A percentile compares a stretch with the other conserved stretches of the same genome.
These are phyloP conservation scores for Ciconia maguari DNA, from an alignment of 2,113 vertebrate species.

Conservation along the genomic window DNA sequence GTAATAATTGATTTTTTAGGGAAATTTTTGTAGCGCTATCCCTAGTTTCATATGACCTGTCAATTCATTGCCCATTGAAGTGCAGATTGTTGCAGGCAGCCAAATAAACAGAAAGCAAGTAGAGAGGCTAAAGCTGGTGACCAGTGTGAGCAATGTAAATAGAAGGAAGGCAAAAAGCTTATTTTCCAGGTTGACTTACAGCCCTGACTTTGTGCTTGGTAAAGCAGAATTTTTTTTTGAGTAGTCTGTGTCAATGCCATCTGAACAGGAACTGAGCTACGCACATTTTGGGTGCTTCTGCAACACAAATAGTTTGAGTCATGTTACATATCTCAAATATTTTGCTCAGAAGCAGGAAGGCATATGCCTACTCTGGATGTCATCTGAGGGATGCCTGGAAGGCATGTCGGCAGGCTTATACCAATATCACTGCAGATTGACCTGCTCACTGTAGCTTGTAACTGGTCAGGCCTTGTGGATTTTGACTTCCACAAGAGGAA, in stretches of 20 bases:
- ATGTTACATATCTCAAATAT: slow-evolving; percentile 13
- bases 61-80: slow-evolving; percentile 17
- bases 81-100: neutral
- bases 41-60: neutral
- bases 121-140: neutral
- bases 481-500: neutral
- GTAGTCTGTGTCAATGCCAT: neutral
- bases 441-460: neutral
- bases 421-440: neutral
- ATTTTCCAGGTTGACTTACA: neutral
- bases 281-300: neutral
- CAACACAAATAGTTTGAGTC: neutral
- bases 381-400: slow-evolving; percentile 29
- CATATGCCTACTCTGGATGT: slow-evolving; percentile 16
- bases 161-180: neutral
- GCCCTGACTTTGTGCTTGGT: neutral
- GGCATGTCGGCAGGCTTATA: neutral
- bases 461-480: neutral
- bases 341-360: slow-evolving; percentile 9
- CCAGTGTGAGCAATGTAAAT: neutral
- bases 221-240: neutral
- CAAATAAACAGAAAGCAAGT: neutral
- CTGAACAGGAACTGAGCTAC: neutral
- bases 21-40: neutral
- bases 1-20: slow-evolving; percentile 1